A percentile compares a stretch with the other conserved stretches of the same genome.
Evolutionary conservation across 2,888 invertebrate species (phyloP).

Genomic region (Cepaea hortensis): DNA sequence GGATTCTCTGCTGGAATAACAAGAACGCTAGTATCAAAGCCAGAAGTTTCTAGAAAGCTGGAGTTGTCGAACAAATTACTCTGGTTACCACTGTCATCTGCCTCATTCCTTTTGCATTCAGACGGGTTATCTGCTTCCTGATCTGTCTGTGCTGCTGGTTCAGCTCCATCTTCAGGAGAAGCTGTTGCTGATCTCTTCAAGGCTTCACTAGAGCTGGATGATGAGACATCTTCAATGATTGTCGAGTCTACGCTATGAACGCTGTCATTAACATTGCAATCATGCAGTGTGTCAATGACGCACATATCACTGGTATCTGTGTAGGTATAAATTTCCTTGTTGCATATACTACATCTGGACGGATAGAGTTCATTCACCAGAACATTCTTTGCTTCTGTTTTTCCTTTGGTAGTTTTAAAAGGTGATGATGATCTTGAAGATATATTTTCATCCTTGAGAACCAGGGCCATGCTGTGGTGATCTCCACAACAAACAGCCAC

Average conservation of each 20-base stretch:
- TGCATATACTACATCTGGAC: constrained; percentile 64
- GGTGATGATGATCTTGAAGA: constrained; percentile 32
- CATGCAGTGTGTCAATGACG: constrained; percentile 63
- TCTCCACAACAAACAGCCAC: constrained; percentile 71
- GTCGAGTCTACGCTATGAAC: constrained; percentile 31
- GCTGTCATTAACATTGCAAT: constrained; percentile 51
- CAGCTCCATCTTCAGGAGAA: background rate
- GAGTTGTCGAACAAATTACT: background rate
- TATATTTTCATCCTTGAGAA: constrained; percentile 58
- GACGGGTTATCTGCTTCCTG: background rate
- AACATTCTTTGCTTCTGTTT: constrained; percentile 46
- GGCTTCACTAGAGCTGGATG: constrained; percentile 32
- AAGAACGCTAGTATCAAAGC: constrained; percentile 46
- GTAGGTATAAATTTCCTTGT: constrained; percentile 65
- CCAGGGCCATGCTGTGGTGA: constrained; percentile 70
- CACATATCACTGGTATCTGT: constrained; percentile 64
- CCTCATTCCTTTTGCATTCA: background rate
- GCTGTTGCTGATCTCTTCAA: constrained; percentile 18
- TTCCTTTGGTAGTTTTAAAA: constrained; percentile 28
- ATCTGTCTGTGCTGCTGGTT: background rate
- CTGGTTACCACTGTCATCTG: background rate
- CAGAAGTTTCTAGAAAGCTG: constrained; percentile 35
- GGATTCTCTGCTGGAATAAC: constrained; percentile 42
- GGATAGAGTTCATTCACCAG: constrained; percentile 54
- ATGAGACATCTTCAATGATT: constrained; percentile 32